These are phyloP conservation scores for Takifugu flavidus DNA, from an alignment of 2,113 vertebrate genomes.

Conservation along the genomic window DNA sequence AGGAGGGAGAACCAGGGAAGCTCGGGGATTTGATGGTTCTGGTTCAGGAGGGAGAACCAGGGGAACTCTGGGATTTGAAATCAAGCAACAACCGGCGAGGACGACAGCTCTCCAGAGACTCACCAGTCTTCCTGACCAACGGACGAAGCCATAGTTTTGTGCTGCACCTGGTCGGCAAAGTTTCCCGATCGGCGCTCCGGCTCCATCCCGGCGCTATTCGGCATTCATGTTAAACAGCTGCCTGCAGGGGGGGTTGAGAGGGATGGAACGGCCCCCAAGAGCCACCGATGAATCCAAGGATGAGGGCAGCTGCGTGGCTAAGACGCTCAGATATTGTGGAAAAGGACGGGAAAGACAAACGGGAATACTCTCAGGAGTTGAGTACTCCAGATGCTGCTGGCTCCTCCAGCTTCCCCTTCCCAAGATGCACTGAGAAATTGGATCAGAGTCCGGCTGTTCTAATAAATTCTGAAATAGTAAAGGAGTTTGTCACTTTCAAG, in stretches of 20 bases:
- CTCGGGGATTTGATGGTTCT: too few relatives aligned
- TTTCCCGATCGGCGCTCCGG: not conserved
- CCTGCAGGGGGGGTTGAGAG: not conserved
- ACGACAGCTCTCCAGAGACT: conserved; percentile 37
- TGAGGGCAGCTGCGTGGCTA: conserved; percentile 3
- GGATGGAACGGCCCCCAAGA: conserved; percentile 1
- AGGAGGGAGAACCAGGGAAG: too few relatives aligned
- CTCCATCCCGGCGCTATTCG: not conserved
- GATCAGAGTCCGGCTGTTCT: not conserved
- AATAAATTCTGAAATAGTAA: too few relatives aligned
- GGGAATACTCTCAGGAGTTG: not conserved
- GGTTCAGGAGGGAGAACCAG: too few relatives aligned
- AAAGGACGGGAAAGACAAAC: not conserved
- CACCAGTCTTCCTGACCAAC: conserved; percentile 3
- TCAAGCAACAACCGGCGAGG: conserved; percentile 50
- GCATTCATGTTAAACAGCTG: not conserved
- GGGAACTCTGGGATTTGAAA: conserved; percentile 38
- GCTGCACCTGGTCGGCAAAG: conserved; percentile 11
- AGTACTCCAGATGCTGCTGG: not conserved
- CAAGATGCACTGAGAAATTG: not conserved
- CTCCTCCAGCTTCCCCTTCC: not conserved
- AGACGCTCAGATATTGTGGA: too few relatives aligned
- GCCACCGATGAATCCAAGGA: not conserved
- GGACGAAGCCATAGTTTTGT: conserved; percentile 18
- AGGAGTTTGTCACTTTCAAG: too few relatives aligned